Conservation (phyloP, 2,113 vertebrate genomes). For the Saguinus midas region DNA sequence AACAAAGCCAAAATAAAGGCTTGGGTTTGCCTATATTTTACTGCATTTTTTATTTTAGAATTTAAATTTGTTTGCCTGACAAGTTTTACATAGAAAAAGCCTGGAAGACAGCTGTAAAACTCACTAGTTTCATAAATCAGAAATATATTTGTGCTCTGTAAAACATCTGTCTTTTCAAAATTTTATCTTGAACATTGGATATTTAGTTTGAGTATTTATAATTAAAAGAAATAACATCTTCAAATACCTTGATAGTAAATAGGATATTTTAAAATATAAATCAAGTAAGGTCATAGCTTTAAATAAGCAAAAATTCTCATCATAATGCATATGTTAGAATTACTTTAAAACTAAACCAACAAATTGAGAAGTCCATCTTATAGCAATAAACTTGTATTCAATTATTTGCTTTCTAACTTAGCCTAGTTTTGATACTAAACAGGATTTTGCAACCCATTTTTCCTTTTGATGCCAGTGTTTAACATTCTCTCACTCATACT, state of each 20-base stretch:
- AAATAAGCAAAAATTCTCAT: background rate
- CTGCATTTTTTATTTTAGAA: background rate
- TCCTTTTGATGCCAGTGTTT: background rate
- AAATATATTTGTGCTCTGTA: background rate
- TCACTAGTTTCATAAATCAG: background rate
- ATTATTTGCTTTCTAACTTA: background rate
- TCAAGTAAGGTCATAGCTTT: background rate
- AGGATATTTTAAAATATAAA: constrained; percentile 7
- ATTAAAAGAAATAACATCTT: background rate
- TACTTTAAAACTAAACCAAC: constrained; percentile 4
- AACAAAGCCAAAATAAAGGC: background rate
- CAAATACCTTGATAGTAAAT: background rate
- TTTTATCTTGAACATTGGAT: background rate
- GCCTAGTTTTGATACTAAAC: background rate
- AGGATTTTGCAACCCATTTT: constrained; percentile 19
- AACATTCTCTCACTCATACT: background rate
- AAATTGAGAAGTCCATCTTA: background rate
- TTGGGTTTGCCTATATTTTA: background rate
- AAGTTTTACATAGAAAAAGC: constrained; percentile 33
- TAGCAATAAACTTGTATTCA: background rate
- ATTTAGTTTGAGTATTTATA: background rate
- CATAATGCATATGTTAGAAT: background rate
- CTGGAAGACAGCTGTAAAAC: background rate
- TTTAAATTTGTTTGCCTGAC: background rate
- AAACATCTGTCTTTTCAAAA: background rate